Percentiles rank a stretch among this genome's conserved stretches.
These are phyloP conservation scores for Phyllostomus discolor DNA, from an alignment of 2,113 vertebrate genomes.

Conservation along the genomic window DNA sequence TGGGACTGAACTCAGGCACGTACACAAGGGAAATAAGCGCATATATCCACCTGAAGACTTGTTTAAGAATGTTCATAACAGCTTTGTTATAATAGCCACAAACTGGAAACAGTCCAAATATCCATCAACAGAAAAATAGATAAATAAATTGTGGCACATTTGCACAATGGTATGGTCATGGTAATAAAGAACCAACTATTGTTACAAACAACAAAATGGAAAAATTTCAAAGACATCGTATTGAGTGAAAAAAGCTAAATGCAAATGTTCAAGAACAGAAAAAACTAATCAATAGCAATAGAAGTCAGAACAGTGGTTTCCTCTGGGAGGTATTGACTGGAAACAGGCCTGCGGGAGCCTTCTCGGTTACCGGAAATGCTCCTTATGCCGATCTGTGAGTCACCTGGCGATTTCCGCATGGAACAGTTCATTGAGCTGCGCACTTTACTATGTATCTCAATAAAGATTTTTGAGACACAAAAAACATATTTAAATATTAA, in stretches of 20 bases:
- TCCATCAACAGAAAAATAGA: not conserved
- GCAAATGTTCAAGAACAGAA: not conserved
- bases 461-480: not conserved
- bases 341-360: not conserved
- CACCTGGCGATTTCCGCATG: not conserved
- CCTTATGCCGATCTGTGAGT: not conserved
- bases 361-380: not conserved
- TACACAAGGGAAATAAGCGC: not conserved
- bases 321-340: not conserved
- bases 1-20: not conserved
- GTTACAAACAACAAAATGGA: not conserved
- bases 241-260: not conserved
- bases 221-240: not conserved
- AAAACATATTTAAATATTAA: not conserved
- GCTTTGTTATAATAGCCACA: not conserved
- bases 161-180: not conserved
- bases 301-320: not conserved
- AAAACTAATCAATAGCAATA: not conserved
- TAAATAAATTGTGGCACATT: not conserved
- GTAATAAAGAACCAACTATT: not conserved
- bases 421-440: not conserved
- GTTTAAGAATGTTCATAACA: not conserved
- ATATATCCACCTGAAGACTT: not conserved
- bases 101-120: not conserved
- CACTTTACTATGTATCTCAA: not conserved